Conservation (phyloP, 2,113 vertebrate genomes). For the Rhinichthys klamathensis region DNA sequence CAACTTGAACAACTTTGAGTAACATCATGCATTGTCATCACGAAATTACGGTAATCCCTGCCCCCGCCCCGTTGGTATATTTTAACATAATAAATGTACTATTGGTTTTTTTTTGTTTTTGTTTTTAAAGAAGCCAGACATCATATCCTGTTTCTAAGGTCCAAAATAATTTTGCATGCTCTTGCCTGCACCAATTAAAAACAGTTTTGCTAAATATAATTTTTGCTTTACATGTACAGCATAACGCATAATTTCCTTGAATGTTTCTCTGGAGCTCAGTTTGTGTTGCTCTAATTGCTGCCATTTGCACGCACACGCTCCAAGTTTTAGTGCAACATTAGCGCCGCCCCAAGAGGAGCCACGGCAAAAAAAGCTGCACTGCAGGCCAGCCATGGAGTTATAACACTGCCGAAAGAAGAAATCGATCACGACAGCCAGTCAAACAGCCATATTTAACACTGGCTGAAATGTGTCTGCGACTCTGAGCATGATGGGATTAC, state of each 20-base stretch:
- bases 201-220: no score
- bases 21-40: no score
- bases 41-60: no score
- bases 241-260: not conserved
- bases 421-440: slow-evolving; percentile 27
- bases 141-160: no score
- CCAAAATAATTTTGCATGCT: no score
- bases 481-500: slow-evolving; percentile 63
- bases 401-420: slow-evolving; percentile 5
- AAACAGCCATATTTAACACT: slow-evolving; percentile 47
- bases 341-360: not conserved
- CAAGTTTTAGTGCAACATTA: slow-evolving; percentile 6
- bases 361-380: not conserved
- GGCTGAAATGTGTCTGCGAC: slow-evolving; percentile 60
- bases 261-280: not conserved
- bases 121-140: no score
- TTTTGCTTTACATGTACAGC: not conserved
- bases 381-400: slow-evolving; percentile 4
- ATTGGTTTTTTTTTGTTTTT: no score
- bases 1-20: no score
- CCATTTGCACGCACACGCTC: not conserved
- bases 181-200: no score
- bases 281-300: slow-evolving; percentile 8
- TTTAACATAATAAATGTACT: no score
- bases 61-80: no score